These are phyloP conservation scores for Bostrychus sinensis DNA, from an alignment of 2,113 vertebrate genomes.

Conservation along the genomic window DNA sequence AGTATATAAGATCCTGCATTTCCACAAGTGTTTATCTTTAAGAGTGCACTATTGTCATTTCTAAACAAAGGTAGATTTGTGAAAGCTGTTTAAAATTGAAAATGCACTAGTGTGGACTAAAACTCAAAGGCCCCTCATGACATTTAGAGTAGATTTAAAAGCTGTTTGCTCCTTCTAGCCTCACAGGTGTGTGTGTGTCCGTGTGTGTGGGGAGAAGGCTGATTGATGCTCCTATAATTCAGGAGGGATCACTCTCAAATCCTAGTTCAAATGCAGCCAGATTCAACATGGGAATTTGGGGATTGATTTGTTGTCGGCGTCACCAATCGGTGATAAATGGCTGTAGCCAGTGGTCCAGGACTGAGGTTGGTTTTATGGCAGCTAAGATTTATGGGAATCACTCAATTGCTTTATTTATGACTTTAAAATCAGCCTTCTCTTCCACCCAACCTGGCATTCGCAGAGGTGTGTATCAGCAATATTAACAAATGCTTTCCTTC, in stretches of 20 bases:
- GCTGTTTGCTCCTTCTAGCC: constrained; percentile 28
- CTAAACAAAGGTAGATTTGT: too few species aligned
- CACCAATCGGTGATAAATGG: constrained; percentile 53
- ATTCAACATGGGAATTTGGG: constrained; percentile 41
- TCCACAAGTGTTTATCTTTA: too few species aligned
- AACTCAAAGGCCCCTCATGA: constrained; percentile 39
- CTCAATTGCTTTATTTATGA: constrained; percentile 48
- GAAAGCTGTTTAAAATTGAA: too few species aligned
- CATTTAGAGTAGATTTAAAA: constrained; percentile 25
- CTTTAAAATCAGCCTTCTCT: constrained; percentile 40
- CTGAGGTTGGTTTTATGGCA: constrained; percentile 60
- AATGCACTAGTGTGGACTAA: background rate
- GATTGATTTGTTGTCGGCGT: constrained; percentile 55
- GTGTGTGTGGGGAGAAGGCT: constrained; percentile 19
- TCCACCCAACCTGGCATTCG: constrained; percentile 14
- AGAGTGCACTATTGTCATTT: too few species aligned
- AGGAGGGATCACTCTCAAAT: constrained; percentile 43
- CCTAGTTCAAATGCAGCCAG: constrained; percentile 50
- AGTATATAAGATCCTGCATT: too few species aligned
- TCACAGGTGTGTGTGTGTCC: constrained; percentile 14
- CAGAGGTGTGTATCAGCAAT: constrained; percentile 52
- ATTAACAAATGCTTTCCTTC: constrained; percentile 35
- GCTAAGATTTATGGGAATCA: constrained; percentile 61
- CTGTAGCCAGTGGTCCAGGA: constrained; percentile 28
- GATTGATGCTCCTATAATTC: constrained; percentile 42